Conservation (phyloP, 2,888 invertebrate genomes). For the Isoperla grammatica region DNA sequence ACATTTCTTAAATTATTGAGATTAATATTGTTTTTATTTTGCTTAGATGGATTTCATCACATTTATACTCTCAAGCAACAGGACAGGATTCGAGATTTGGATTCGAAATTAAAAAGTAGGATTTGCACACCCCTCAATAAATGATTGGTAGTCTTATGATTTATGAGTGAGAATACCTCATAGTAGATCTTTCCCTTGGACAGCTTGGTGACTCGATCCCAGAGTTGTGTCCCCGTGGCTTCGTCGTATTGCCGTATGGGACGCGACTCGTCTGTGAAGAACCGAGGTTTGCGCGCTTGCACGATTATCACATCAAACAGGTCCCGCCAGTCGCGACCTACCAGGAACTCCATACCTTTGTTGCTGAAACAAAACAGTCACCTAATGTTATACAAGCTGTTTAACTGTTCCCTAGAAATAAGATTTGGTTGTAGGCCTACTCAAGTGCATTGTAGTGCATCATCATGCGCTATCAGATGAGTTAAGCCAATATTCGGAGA, state of each 20-base stretch:
- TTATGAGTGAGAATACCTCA: constrained; percentile 57
- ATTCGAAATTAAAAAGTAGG: no score
- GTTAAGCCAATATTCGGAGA: no score
- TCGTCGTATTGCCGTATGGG: constrained; percentile 87
- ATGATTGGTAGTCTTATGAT: no score
- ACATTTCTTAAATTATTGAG: no score
- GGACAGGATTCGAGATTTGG: no score
- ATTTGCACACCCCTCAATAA: no score
- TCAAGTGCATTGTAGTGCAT: no score
- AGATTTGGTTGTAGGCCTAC: no score
- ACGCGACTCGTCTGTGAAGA: constrained; percentile 88
- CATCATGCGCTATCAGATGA: no score
- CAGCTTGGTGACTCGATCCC: constrained; percentile 83
- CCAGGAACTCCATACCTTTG: constrained; percentile 83
- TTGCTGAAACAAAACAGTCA: constrained; percentile 59
- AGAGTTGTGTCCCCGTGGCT: constrained; percentile 71
- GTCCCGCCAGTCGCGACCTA: constrained; percentile 83
- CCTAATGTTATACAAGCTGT: background rate
- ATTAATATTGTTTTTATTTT: background rate
- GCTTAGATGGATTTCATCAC: background rate
- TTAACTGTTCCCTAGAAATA: no score
- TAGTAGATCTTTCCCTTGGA: constrained; percentile 88
- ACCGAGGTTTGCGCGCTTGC: constrained; percentile 91
- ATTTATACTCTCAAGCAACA: background rate
- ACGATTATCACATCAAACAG: constrained; percentile 93